phyloP scores from a whole-genome alignment of 2,797 vertebrate genomes.

The Cyprinella venusta region DNA sequence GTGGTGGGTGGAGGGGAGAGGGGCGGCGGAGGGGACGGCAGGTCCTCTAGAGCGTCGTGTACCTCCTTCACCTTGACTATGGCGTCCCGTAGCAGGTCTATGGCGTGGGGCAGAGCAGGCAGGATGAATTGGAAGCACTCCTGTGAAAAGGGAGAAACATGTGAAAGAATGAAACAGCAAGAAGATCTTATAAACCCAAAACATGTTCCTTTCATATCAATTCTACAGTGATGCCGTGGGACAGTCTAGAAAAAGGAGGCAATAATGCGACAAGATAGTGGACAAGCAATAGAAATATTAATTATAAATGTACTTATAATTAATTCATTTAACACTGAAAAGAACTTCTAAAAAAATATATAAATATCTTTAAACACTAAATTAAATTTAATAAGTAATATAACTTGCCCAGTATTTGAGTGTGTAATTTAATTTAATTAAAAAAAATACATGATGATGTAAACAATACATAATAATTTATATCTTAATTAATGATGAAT shows the following conservation, averaged over 20 bases:
- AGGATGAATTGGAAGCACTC: conserved; percentile 99
- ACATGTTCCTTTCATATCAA: background rate
- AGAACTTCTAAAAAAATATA: background rate
- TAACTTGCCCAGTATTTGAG: background rate
- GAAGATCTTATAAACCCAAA: background rate
- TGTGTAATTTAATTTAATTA: too few species aligned
- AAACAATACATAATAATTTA: background rate
- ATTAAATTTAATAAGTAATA: background rate
- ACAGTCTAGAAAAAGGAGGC: background rate
- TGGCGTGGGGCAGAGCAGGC: conserved; percentile 97
- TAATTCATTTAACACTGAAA: background rate
- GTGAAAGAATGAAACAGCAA: background rate
- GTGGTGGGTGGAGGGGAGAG: conserved; percentile 86
- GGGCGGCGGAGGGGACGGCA: conserved; percentile 90
- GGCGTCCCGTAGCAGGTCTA: conserved; percentile 96
- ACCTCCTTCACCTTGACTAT: conserved; percentile 92
- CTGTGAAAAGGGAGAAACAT: conserved; percentile 68
- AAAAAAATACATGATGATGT: too few species aligned
- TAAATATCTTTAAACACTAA: background rate
- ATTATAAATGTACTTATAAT: background rate
- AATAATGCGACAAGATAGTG: background rate
- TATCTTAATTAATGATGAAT: background rate
- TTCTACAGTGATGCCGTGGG: background rate
- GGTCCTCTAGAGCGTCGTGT: conserved; percentile 93
- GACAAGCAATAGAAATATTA: background rate